Base-by-base conservation (phyloP, 2,797 vertebrate species). In the Sylvilagus floridanus region DNA sequence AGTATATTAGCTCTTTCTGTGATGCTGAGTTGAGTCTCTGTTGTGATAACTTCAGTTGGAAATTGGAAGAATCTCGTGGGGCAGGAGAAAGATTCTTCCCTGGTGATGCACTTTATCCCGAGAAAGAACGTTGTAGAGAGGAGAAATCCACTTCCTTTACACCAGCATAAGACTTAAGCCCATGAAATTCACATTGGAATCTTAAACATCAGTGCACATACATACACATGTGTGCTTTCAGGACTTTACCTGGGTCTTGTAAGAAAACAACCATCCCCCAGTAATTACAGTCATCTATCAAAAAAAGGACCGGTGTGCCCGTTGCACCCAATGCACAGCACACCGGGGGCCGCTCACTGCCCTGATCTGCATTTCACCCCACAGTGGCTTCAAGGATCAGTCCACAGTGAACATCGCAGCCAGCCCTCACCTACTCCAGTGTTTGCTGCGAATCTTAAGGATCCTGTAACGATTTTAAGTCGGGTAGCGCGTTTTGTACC, bases 401-500 rank as follows among this genome's bases (percentile, higher is more conserved):
- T 97, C 76, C 96, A 57, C 14, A 91, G 91, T 97, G 88, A 98
- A 96, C 97, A 97, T 96, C 97, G 97, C 97, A 97, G 84, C 96
- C 97, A 96, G 71, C 95, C 97, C 95, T 97, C 60, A 94, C 91
- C 95, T 95, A 96, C 90, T 91, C 92, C 24, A 84, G 32, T 91
- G 96, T 96, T 95, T 97, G 91, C 97, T 95, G 65, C 81, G 97
- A 96, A 96, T 94, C 87, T 95, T 97, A 96, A 98, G 87, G 91
- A 94, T 96, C 97, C 97, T 97, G 79, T 78, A 79, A 95, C 84
- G 71, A 50, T 91, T 94, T 94, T 30, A 91, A 96, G 91, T 93
- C 97, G 97, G 84, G 66, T 97, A 97, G 95, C 96, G 98, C 97
- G 98, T 97, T 98, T 98, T 97, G 93, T 98, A 98, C 98, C 98